A percentile compares a stretch with the other conserved stretches of the same genome.
phyloP scores from a whole-genome alignment of 2,888 invertebrate species.

The Nephrotoma appendiculata region DNA sequence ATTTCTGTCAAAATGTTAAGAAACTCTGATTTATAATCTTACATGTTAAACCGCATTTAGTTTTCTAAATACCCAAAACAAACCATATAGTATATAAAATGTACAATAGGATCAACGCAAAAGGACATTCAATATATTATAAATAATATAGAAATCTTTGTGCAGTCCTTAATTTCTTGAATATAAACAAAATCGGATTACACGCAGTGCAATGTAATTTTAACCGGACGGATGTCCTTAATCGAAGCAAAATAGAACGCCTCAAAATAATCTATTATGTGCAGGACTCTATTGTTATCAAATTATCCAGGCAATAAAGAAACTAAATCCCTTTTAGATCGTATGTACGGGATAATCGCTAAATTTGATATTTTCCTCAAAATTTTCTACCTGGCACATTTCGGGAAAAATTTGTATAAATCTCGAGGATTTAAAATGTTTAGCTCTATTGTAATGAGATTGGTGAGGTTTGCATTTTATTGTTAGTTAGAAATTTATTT shows the following conservation, averaged over 20 bases:
- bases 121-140: background rate
- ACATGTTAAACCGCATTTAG: background rate
- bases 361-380: background rate
- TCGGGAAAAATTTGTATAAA: background rate
- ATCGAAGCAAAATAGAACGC: background rate
- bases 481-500: background rate
- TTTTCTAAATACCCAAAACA: background rate
- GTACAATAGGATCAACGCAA: background rate
- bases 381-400: background rate
- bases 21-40: background rate
- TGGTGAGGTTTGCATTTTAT: background rate
- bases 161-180: background rate
- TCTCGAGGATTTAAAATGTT: background rate
- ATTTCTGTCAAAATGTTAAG: too few relatives aligned
- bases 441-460: background rate
- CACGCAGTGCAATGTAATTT: background rate
- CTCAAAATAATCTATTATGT: slow-evolving; percentile 6
- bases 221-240: background rate
- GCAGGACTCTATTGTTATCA: slow-evolving; percentile 7
- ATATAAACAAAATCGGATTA: background rate
- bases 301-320: slow-evolving; percentile 14
- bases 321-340: background rate
- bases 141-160: background rate
- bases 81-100: background rate
- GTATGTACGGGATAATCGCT: too few relatives aligned